These are phyloP conservation scores for Steatocranus sp. DNA, from an alignment of 2,797 vertebrate species.

Conservation along the genomic window DNA sequence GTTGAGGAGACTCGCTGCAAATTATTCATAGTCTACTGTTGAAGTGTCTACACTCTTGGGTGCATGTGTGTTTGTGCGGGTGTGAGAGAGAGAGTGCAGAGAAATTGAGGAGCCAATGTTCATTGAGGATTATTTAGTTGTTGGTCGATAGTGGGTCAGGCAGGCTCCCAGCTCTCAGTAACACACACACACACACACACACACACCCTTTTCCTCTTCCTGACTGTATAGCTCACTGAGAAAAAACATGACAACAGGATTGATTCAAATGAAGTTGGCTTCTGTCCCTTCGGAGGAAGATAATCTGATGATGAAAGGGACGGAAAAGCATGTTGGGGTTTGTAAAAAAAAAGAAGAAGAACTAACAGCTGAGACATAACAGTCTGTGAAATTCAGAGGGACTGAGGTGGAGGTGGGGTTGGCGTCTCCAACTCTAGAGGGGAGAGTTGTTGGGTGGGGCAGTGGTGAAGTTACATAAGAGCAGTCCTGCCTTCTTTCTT, in stretches of 20 bases:
- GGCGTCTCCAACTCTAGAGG: not conserved
- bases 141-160: conserved; percentile 37
- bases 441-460: not conserved
- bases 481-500: not conserved
- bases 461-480: not conserved
- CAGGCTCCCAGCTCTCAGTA: not conserved
- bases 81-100: not conserved
- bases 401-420: not conserved
- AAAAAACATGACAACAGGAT: not conserved
- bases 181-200: not conserved
- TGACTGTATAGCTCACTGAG: not conserved
- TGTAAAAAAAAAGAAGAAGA: not conserved
- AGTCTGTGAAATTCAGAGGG: not conserved
- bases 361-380: not conserved
- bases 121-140: conserved; percentile 35
- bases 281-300: not conserved
- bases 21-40: conserved; percentile 61
- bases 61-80: not conserved
- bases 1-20: conserved; percentile 38
- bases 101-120: conserved; percentile 15
- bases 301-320: conserved; percentile 3
- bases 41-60: conserved; percentile 5
- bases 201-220: not conserved
- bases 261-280: not conserved
- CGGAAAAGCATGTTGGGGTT: not conserved